These are phyloP conservation scores for Petroica traversi DNA, from an alignment of 2,113 vertebrate species.

Conservation along the genomic window DNA sequence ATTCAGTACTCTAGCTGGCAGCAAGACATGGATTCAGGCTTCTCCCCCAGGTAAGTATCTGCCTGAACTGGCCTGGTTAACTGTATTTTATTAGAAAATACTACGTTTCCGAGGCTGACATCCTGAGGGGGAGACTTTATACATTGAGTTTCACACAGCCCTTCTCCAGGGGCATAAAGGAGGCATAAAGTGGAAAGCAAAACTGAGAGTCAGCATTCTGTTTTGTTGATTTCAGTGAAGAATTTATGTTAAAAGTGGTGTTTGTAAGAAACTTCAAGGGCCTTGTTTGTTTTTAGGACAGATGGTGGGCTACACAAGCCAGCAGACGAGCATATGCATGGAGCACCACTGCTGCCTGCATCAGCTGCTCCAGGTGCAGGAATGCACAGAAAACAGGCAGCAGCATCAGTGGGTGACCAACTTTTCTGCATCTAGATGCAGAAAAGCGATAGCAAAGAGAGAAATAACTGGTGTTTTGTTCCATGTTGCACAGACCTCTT, in stretches of 20 bases:
- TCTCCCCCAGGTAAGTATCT: not conserved
- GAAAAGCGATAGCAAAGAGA: not conserved
- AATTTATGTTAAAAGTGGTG: not conserved
- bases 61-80: not conserved
- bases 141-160: too few relatives aligned
- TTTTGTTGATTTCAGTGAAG: not conserved
- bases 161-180: not conserved
- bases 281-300: not conserved
- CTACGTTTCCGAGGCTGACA: not conserved
- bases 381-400: not conserved
- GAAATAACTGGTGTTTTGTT: fast-evolving
- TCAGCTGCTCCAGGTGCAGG: not conserved
- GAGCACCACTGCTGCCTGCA: not conserved
- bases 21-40: not conserved
- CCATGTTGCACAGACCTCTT: fast-evolving
- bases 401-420: not conserved
- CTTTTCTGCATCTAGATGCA: not conserved
- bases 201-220: not conserved
- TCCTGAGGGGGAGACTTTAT: not conserved
- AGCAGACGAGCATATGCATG: not conserved
- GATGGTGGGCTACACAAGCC: not conserved
- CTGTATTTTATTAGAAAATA: not conserved
- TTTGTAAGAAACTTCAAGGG: not conserved
- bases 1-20: conserved; percentile 13
- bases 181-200: not conserved